Percentiles rank a stretch among this genome's conserved stretches.
Evolutionary conservation across 2,113 vertebrate genomes (phyloP).

Genomic region (Phrynosoma platyrhinos): DNA sequence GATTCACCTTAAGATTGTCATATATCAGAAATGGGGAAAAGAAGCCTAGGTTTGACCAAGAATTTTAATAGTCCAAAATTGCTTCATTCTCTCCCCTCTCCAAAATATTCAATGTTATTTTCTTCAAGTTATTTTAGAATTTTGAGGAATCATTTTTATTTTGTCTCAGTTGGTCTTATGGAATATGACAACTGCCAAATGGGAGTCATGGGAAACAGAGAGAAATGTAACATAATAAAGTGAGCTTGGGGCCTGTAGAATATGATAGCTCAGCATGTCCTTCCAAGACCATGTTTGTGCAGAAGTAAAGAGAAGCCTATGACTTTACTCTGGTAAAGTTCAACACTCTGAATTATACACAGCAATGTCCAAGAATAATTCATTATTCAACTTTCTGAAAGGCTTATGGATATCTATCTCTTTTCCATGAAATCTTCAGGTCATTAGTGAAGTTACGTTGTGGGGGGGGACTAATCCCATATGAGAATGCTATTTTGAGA

Average conservation of each 20-base stretch:
- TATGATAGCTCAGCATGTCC: neutral
- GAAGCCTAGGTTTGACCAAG: no score
- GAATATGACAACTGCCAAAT: neutral
- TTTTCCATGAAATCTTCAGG: neutral
- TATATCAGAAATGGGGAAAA: no score
- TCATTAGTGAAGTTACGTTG: neutral
- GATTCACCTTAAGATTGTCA: no score
- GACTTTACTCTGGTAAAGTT: neutral
- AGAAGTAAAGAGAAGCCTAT: neutral
- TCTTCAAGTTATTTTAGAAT: neutral
- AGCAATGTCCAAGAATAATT: neutral
- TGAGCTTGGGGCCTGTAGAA: neutral
- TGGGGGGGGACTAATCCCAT: neutral
- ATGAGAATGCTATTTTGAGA: constrained; percentile 4
- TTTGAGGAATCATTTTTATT: neutral
- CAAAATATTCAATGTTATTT: neutral
- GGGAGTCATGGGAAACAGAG: neutral
- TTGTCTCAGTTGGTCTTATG: no score
- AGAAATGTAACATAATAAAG: neutral
- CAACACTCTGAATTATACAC: neutral
- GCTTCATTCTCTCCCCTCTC: no score
- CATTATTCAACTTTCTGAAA: neutral
- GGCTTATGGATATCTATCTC: neutral
- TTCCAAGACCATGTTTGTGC: neutral
- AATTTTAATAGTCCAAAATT: no score